Percentiles rank a stretch among this genome's conserved stretches.
These are phyloP conservation scores for Odontophorus gujanensis DNA, from an alignment of 2,113 vertebrate species.

Conservation along the genomic window DNA sequence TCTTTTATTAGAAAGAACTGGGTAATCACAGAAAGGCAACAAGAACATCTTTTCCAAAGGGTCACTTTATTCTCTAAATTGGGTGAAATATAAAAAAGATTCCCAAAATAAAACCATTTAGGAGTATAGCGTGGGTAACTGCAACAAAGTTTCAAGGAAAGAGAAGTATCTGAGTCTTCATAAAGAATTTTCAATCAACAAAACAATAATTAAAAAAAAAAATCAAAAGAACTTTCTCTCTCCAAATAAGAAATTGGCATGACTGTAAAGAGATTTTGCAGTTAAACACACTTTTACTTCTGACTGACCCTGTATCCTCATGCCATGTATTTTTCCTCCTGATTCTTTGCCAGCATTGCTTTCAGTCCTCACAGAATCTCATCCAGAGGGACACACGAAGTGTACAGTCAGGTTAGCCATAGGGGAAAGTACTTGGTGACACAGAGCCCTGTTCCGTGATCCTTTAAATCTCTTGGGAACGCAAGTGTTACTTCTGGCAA, in stretches of 20 bases:
- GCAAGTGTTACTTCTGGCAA: constrained; percentile 32
- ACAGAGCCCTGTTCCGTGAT: not conserved
- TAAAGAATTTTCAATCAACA: not conserved
- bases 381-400: not conserved
- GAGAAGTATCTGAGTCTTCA: not conserved
- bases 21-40: not conserved
- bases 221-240: not conserved
- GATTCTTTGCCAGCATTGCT: not conserved
- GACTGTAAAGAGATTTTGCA: not conserved
- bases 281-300: not conserved
- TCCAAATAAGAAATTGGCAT: not conserved
- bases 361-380: not conserved
- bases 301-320: not conserved
- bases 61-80: not conserved
- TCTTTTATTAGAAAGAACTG: not conserved
- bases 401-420: not conserved
- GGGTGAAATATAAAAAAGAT: not conserved
- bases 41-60: not conserved
- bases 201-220: not conserved
- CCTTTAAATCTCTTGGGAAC: constrained; percentile 32
- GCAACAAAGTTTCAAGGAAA: not conserved
- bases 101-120: not conserved
- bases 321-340: not conserved
- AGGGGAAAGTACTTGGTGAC: not conserved
- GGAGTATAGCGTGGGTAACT: not conserved